phyloP scores from a whole-genome alignment of 2,113 vertebrate species.

The Micromys minutus region DNA sequence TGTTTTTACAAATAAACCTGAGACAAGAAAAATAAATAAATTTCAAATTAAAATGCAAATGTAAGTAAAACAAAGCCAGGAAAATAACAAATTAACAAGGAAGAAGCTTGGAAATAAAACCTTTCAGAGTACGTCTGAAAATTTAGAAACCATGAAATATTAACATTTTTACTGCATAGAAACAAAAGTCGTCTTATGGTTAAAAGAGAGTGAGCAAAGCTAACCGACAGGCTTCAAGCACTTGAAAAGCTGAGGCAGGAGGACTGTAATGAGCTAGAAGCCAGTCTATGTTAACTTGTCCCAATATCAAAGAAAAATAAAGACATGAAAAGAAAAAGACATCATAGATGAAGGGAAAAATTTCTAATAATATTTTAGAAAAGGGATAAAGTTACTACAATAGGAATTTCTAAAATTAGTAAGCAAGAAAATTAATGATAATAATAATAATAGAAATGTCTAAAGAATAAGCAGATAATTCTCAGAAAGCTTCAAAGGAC shows the following conservation, averaged over 20 bases:
- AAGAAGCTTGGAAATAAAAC: neutral
- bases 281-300: neutral
- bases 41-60: neutral
- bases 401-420: constrained; percentile 12
- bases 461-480: constrained; percentile 18
- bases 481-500: constrained; percentile 32
- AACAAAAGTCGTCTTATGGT: neutral
- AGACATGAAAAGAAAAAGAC: neutral
- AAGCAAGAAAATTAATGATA: neutral
- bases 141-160: neutral
- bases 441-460: neutral
- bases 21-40: no score
- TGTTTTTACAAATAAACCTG: no score
- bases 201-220: constrained; percentile 20
- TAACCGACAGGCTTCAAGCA: neutral
- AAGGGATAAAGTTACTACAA: neutral
- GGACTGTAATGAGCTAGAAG: neutral
- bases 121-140: neutral
- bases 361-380: neutral
- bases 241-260: neutral
- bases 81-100: neutral
- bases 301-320: neutral
- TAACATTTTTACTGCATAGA: neutral
- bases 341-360: neutral
- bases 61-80: neutral